Evolutionary conservation across 2,888 invertebrate species (phyloP).

Genomic region (Temnothorax rugatulus): DNA sequence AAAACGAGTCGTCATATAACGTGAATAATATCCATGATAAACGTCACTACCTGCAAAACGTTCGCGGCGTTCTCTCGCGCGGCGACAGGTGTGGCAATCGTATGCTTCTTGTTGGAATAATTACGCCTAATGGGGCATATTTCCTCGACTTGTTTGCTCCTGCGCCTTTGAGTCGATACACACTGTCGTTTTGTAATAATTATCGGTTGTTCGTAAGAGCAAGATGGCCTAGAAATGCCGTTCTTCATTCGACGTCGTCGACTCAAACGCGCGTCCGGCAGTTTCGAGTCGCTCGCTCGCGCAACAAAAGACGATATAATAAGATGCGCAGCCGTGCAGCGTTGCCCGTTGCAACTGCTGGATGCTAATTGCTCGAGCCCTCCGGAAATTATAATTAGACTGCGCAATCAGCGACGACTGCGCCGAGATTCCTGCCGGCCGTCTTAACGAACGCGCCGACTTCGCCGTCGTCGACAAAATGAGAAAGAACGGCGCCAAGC

Average conservation of each 20-base stretch:
- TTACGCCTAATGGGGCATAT: conserved; percentile 33
- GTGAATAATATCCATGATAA: background rate
- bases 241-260: background rate
- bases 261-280: conserved; percentile 4
- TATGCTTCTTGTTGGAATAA: conserved; percentile 18
- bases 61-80: background rate
- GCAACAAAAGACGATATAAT: conserved; percentile 72
- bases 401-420: conserved; percentile 70
- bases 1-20: background rate
- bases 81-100: conserved; percentile 15
- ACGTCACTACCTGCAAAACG: background rate
- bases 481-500: conserved; percentile 50
- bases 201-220: background rate
- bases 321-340: conserved; percentile 68
- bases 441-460: conserved; percentile 70
- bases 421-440: conserved; percentile 54
- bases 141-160: conserved; percentile 21
- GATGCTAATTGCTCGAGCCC: conserved; percentile 73
- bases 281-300: conserved; percentile 11
- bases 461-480: conserved; percentile 38
- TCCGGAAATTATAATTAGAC: conserved; percentile 72
- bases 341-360: conserved; percentile 72
- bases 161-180: conserved; percentile 6
- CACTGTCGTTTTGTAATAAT: conserved; percentile 17
- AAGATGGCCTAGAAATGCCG: background rate